These are phyloP conservation scores for Tipula lateralis DNA, from an alignment of 2,888 invertebrate species.

Conservation along the genomic window DNA sequence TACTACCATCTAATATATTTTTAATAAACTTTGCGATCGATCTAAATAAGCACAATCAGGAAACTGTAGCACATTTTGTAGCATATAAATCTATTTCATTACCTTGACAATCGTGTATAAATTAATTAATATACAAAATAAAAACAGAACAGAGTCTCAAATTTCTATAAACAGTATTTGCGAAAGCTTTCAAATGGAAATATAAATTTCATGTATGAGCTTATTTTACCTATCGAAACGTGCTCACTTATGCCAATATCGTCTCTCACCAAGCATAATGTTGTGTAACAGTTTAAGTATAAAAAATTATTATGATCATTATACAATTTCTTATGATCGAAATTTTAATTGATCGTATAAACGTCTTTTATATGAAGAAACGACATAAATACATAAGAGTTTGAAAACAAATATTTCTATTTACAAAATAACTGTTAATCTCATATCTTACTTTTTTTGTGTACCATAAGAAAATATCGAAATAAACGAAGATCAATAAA, in stretches of 20 bases:
- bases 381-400: neutral
- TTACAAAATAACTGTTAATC: neutral
- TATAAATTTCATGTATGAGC: neutral
- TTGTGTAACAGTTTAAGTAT: neutral
- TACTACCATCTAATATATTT: no score
- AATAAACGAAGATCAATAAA: neutral
- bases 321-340: neutral
- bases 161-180: neutral
- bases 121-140: neutral
- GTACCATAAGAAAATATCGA: neutral
- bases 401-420: neutral
- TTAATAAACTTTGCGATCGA: no score
- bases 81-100: neutral
- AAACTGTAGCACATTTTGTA: neutral
- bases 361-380: neutral
- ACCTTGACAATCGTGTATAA: conserved; percentile 15
- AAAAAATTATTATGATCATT: neutral
- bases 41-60: neutral
- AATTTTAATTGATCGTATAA: conserved; percentile 12
- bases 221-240: neutral
- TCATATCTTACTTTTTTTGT: neutral
- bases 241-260: neutral
- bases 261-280: neutral
- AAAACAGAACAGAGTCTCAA: neutral
- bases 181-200: neutral